These are phyloP conservation scores for Thumatha senex DNA, from an alignment of 2,888 invertebrate genomes.

Conservation along the genomic window DNA sequence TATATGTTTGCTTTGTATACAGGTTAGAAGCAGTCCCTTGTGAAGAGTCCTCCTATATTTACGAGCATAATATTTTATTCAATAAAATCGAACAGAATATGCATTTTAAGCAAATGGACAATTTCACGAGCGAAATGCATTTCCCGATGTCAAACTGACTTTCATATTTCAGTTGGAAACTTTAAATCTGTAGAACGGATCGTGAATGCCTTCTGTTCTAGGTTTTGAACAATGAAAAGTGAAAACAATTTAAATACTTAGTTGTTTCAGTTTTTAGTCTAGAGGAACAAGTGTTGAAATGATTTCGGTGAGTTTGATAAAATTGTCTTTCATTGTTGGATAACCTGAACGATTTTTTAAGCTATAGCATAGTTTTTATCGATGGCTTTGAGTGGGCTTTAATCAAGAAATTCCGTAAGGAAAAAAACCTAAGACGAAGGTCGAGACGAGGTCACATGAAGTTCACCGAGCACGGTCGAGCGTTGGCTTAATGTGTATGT, in stretches of 20 bases:
- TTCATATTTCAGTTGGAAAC: conserved; percentile 16
- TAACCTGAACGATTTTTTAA: too few species aligned
- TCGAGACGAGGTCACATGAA: too few species aligned
- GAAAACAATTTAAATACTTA: conserved; percentile 7
- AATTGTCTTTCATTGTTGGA: background rate
- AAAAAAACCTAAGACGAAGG: too few species aligned
- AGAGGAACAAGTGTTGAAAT: conserved; percentile 6
- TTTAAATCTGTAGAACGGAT: conserved; percentile 15
- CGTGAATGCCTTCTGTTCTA: conserved; percentile 24
- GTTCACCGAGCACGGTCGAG: too few species aligned
- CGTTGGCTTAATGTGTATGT: too few species aligned
- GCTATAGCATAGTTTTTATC: too few species aligned
- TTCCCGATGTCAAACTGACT: conserved; percentile 26
- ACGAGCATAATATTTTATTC: conserved; percentile 1
- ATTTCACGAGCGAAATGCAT: conserved; percentile 15
- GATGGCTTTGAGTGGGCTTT: too few species aligned
- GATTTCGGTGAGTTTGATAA: conserved; percentile 1
- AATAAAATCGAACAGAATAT: conserved; percentile 4
- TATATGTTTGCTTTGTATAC: too few species aligned
- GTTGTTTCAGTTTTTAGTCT: conserved; percentile 11
- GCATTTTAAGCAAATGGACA: conserved; percentile 16
- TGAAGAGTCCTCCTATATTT: background rate
- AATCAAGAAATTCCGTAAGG: too few species aligned
- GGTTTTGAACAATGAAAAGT: conserved; percentile 11
- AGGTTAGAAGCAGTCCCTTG: too few species aligned